phyloP scores from a whole-genome alignment of 2,888 invertebrate species.

The Helleia helle region DNA sequence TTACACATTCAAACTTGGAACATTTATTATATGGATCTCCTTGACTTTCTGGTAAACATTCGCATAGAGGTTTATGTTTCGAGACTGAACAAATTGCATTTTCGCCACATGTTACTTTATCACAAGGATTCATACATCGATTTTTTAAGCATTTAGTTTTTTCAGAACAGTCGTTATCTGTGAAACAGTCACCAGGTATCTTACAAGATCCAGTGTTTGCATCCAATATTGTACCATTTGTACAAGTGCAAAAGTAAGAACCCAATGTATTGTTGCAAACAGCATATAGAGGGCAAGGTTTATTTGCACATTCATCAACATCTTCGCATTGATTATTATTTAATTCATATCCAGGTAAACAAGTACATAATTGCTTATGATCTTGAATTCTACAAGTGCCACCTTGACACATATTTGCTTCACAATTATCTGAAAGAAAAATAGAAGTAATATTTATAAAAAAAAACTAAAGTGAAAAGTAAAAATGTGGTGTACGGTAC shows the following conservation, averaged over 20 bases:
- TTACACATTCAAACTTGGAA: constrained; percentile 81
- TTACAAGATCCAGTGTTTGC: constrained; percentile 81
- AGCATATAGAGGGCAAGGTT: constrained; percentile 87
- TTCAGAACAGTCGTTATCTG: constrained; percentile 85
- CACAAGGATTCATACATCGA: constrained; percentile 86
- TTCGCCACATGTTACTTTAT: constrained; percentile 77
- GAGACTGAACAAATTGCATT: constrained; percentile 83
- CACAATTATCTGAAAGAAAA: constrained; percentile 82
- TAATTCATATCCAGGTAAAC: constrained; percentile 82
- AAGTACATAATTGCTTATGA: constrained; percentile 82
- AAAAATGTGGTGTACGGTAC: constrained; percentile 35
- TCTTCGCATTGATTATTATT: constrained; percentile 81
- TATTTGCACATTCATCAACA: constrained; percentile 83
- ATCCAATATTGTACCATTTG: constrained; percentile 86
- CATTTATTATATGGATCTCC: constrained; percentile 86
- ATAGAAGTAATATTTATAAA: constrained; percentile 8
- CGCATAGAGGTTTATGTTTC: constrained; percentile 81
- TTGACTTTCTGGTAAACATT: constrained; percentile 81
- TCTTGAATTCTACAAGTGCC: constrained; percentile 83
- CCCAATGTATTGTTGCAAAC: constrained; percentile 86
- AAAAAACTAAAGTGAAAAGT: too few relatives aligned
- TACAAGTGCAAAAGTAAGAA: constrained; percentile 83
- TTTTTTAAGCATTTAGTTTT: constrained; percentile 83
- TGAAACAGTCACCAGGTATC: constrained; percentile 86
- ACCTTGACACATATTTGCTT: constrained; percentile 83